Evolutionary conservation across 2,113 vertebrate genomes (phyloP).

Genomic region (Paramisgurnus dabryanus): DNA sequence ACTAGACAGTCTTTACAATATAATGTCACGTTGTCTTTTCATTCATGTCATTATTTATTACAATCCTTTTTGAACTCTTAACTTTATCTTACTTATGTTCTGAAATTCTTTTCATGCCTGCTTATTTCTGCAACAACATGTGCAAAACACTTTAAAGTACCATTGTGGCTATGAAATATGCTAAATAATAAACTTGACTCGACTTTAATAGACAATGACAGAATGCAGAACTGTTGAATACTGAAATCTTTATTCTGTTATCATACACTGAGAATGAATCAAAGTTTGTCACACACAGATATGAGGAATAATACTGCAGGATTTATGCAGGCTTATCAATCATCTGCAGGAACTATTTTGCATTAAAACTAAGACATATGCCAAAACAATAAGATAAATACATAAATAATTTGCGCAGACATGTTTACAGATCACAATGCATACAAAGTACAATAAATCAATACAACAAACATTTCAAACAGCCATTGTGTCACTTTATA

Average conservation of each 20-base stretch:
- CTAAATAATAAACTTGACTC: no score
- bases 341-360: neutral
- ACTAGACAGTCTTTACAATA: no score
- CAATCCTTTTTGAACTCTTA: no score
- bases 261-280: constrained; percentile 27
- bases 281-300: constrained; percentile 41
- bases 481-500: neutral
- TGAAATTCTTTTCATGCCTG: no score
- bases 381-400: constrained; percentile 14
- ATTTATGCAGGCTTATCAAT: neutral
- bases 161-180: no score
- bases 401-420: constrained; percentile 18
- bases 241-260: constrained; percentile 48
- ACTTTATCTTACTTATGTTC: no score
- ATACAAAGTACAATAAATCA: constrained; percentile 6
- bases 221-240: constrained; percentile 28
- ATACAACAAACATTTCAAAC: neutral
- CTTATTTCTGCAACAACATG: no score
- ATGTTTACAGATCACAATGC: constrained; percentile 5
- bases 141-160: no score
- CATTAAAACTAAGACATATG: constrained; percentile 32
- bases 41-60: no score
- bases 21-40: no score
- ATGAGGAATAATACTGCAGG: constrained; percentile 33
- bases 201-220: constrained; percentile 21